Conservation (phyloP, 2,113 vertebrate genomes). For the Odontophorus gujanensis region DNA sequence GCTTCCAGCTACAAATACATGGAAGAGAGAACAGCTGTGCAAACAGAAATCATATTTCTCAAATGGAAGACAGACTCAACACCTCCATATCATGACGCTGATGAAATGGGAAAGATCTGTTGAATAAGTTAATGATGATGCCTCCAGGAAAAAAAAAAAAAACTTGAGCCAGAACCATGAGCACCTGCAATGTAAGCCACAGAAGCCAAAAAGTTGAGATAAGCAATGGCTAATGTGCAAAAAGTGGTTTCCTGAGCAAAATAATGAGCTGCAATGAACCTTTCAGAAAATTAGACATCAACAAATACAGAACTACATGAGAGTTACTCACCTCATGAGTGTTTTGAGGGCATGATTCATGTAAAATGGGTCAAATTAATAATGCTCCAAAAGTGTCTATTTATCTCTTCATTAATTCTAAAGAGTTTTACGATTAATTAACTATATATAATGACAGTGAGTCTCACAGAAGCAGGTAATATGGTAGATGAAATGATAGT, state of each 20-base stretch:
- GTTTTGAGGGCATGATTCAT: background rate
- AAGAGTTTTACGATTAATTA: background rate
- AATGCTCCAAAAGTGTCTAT: background rate
- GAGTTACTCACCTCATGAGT: background rate
- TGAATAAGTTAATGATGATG: background rate
- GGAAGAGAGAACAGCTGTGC: background rate
- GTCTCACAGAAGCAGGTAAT: background rate
- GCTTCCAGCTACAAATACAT: background rate
- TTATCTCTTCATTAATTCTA: background rate
- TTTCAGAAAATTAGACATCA: background rate
- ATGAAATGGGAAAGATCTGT: background rate
- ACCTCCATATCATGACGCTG: background rate
- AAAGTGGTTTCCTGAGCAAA: background rate
- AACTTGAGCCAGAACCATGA: background rate
- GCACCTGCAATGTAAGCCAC: background rate
- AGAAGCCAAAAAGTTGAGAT: background rate
- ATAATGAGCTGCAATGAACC: background rate
- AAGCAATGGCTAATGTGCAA: background rate
- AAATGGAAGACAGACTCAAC: background rate
- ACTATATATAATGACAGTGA: background rate
- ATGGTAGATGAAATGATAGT: background rate
- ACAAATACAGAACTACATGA: background rate
- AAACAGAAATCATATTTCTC: background rate
- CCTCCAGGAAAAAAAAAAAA: background rate
- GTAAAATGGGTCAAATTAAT: slow-evolving; percentile 10